phyloP scores from a whole-genome alignment of 1,140 invertebrate species.

The Babylonia areolata region DNA sequence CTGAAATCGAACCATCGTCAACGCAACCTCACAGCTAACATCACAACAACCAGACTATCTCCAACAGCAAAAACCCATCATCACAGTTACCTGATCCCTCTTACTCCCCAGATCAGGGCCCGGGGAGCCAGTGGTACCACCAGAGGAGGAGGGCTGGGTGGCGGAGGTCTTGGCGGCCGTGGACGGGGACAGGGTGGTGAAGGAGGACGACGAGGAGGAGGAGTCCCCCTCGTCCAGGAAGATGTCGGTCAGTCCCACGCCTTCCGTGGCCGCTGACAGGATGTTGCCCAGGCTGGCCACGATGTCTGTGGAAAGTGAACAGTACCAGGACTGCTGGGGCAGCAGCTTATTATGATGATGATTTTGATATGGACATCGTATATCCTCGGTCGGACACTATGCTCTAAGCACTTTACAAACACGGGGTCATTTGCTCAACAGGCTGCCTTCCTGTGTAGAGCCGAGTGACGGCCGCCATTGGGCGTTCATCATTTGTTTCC shows the following conservation, averaged over 20 bases:
- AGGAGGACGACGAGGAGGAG: not conserved
- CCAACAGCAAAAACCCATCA: too few relatives aligned
- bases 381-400: too few relatives aligned
- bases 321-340: not conserved
- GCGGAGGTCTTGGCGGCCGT: not conserved
- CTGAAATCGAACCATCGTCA: not conserved
- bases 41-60: too few relatives aligned
- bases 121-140: too few relatives aligned
- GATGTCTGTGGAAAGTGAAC: constrained; percentile 48
- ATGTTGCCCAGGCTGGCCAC: constrained; percentile 58
- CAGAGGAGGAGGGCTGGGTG: not conserved
- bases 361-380: not conserved
- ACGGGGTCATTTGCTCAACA: too few relatives aligned
- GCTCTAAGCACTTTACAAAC: too few relatives aligned
- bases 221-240: not conserved
- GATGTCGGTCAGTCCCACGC: not conserved
- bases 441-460: too few relatives aligned
- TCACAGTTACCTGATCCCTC: too few relatives aligned
- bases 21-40: too few relatives aligned
- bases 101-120: not conserved
- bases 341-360: constrained; percentile 6
- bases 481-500: too few relatives aligned
- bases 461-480: too few relatives aligned
- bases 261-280: constrained; percentile 49
- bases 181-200: not conserved